Percentiles rank a stretch among this genome's conserved stretches.
Conservation (phyloP, 1,140 invertebrate genomes). For the Drosophila miranda region DNA sequence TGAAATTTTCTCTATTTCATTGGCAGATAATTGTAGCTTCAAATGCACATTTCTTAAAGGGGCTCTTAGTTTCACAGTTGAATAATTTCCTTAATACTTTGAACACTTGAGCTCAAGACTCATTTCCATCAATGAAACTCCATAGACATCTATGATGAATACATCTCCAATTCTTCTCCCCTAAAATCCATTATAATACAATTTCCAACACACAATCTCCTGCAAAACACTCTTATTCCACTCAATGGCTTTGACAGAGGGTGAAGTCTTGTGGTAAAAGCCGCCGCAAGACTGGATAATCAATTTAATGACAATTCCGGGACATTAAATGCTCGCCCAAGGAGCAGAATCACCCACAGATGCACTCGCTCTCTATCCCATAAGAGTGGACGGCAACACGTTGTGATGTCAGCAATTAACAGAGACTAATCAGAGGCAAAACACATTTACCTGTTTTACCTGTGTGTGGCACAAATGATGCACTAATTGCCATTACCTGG, state of each 20-base stretch:
- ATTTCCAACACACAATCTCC: not conserved
- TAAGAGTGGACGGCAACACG: slow-evolving; percentile 4
- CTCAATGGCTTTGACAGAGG: not conserved
- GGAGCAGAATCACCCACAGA: not conserved
- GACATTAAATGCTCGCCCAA: slow-evolving; percentile 21
- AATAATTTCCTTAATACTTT: too few species aligned
- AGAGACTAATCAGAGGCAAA: slow-evolving; percentile 61
- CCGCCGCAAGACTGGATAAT: slow-evolving; percentile 8
- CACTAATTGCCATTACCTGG: slow-evolving; percentile 55
- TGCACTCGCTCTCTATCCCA: slow-evolving; percentile 4
- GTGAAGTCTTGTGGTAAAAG: slow-evolving; percentile 9
- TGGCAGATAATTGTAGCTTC: too few species aligned
- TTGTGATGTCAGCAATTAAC: slow-evolving; percentile 59
- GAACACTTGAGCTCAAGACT: too few species aligned
- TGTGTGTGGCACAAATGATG: slow-evolving; percentile 57
- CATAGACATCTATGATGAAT: too few species aligned
- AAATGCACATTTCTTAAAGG: too few species aligned
- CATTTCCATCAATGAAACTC: too few species aligned
- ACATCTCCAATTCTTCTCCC: too few species aligned
- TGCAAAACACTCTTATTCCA: not conserved
- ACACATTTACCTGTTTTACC: slow-evolving; percentile 42
- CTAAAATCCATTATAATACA: too few species aligned
- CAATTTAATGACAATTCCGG: slow-evolving; percentile 18
- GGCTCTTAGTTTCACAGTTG: too few species aligned
- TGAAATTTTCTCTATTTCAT: too few species aligned